These are phyloP conservation scores for Bambusicola thoracicus DNA, from an alignment of 2,113 vertebrate genomes.

Conservation along the genomic window DNA sequence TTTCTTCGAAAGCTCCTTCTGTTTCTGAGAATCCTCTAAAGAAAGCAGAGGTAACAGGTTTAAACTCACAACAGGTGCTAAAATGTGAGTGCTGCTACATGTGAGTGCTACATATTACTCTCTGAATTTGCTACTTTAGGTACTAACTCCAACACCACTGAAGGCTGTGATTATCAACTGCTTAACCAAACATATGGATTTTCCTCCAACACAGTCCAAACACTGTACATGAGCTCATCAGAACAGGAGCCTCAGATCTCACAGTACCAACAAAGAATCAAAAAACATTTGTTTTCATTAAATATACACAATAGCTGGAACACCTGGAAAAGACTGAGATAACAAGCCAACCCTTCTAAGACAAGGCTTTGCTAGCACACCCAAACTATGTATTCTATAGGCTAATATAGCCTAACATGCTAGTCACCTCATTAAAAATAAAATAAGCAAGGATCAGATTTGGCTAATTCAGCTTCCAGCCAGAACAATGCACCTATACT, in stretches of 20 bases:
- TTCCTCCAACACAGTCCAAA: not conserved
- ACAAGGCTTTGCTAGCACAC: not conserved
- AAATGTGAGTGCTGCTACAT: too few species aligned
- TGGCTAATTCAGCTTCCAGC: not conserved
- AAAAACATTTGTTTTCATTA: not conserved
- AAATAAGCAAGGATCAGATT: not conserved
- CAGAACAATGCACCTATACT: not conserved
- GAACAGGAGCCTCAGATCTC: not conserved
- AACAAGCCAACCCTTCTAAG: not conserved
- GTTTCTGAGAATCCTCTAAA: constrained; percentile 82
- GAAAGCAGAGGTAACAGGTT: not conserved
- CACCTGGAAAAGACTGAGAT: not conserved
- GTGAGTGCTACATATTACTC: too few species aligned
- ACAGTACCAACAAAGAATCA: not conserved
- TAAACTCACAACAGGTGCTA: not conserved
- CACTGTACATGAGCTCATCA: fast-evolving
- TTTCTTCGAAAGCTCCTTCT: constrained; percentile 75
- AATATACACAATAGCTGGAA: not conserved
- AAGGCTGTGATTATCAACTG: not conserved
- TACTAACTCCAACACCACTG: not conserved
- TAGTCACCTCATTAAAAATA: not conserved
- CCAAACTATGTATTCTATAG: not conserved
- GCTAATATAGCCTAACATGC: not conserved
- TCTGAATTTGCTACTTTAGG: not conserved
- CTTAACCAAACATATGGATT: not conserved